A percentile compares a stretch with the other conserved stretches of the same genome.
phyloP scores from a whole-genome alignment of 2,888 invertebrate genomes.

The Beris morrisii region DNA sequence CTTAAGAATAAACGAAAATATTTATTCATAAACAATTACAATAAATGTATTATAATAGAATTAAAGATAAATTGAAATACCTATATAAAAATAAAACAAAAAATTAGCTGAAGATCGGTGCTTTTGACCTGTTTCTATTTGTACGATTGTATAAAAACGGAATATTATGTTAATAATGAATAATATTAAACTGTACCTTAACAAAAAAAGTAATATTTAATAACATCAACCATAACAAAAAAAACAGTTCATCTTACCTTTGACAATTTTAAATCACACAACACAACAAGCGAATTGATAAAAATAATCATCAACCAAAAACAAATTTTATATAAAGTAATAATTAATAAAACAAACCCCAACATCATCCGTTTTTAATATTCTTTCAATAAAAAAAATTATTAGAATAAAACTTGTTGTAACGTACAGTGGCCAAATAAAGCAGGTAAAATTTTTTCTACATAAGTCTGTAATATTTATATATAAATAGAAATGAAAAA shows the following conservation, averaged over 20 bases:
- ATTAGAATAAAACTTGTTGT: conserved; percentile 35
- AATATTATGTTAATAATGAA: conserved; percentile 19
- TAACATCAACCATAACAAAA: conserved; percentile 27
- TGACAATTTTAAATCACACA: background rate
- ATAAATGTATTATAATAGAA: no score
- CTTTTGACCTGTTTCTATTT: conserved; percentile 58
- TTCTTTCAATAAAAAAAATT: conserved; percentile 36
- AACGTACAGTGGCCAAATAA: conserved; percentile 48
- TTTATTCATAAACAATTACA: no score
- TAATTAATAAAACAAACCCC: background rate
- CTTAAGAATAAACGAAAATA: no score
- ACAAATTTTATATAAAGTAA: conserved; percentile 8
- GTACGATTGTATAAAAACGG: conserved; percentile 49
- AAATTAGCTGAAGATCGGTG: conserved; percentile 58
- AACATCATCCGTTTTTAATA: background rate
- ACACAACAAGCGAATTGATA: conserved; percentile 27
- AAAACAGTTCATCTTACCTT: conserved; percentile 33
- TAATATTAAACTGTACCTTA: conserved; percentile 33
- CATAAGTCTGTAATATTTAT: conserved; percentile 20
- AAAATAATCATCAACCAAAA: conserved; percentile 23
- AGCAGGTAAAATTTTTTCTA: conserved; percentile 43
- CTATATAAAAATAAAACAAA: conserved; percentile 40
- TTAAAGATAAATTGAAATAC: conserved; percentile 10
- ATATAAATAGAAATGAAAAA: conserved; percentile 11
- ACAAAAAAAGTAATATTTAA: conserved; percentile 32